Percentiles rank a stretch among this genome's conserved stretches.
Evolutionary conservation across 2,888 invertebrate genomes (phyloP).

Genomic region (Chironomus tentans): DNA sequence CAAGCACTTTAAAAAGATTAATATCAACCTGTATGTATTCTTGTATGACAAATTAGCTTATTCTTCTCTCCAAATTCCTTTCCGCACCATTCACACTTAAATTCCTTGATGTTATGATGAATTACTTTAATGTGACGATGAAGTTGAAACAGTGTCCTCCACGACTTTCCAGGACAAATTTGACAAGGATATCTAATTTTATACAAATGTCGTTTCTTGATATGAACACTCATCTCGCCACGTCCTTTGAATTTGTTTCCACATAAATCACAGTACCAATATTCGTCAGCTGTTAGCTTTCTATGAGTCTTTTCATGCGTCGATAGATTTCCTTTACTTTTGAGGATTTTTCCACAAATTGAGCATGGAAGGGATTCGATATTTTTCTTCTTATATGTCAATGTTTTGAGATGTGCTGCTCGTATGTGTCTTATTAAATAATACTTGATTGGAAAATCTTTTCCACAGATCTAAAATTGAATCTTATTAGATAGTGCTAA

Average conservation of each 20-base stretch:
- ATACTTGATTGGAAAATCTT: constrained; percentile 9
- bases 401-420: constrained; percentile 12
- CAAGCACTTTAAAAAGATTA: too few relatives aligned
- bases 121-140: constrained; percentile 5
- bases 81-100: constrained; percentile 9
- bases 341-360: constrained; percentile 9
- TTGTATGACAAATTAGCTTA: neutral
- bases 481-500: neutral
- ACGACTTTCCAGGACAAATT: constrained; percentile 10
- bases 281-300: neutral
- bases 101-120: constrained; percentile 15
- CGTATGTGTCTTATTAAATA: constrained; percentile 2
- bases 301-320: constrained; percentile 18
- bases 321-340: constrained; percentile 17
- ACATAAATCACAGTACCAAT: constrained; percentile 21
- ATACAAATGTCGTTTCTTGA: neutral
- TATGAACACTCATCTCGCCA: constrained; percentile 15
- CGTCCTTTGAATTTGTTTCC: constrained; percentile 10
- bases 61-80: constrained; percentile 19
- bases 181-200: constrained; percentile 16
- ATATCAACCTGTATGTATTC: constrained; percentile 3
- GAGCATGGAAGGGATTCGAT: neutral
- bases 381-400: neutral
- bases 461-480: neutral
- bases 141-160: neutral